phyloP scores from a whole-genome alignment of 2,888 invertebrate species.

The Synanthedon formicaeformis region DNA sequence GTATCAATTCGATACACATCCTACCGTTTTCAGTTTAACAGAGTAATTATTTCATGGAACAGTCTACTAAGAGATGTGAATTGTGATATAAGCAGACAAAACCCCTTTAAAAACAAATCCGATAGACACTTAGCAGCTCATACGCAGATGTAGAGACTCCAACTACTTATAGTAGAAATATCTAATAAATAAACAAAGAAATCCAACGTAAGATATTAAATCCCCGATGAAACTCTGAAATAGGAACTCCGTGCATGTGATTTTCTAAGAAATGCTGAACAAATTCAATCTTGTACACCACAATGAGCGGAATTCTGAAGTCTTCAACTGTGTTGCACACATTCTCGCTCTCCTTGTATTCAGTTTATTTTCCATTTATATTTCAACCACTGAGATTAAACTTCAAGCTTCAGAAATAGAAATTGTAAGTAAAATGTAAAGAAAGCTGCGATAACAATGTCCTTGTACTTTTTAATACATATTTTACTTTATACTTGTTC shows the following conservation, averaged over 20 bases:
- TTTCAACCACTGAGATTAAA: neutral
- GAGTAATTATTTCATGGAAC: no score
- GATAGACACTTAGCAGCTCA: no score
- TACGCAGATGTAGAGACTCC: no score
- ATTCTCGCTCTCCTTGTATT: neutral
- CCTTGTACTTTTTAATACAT: no score
- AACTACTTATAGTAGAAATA: no score
- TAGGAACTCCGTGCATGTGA: neutral
- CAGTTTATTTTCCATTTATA: neutral
- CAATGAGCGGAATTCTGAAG: slow-evolving; percentile 22
- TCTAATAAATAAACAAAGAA: neutral
- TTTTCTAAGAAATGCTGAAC: slow-evolving; percentile 20
- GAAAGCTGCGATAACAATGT: neutral
- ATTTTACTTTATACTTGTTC: no score
- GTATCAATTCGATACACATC: no score
- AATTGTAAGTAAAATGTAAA: neutral
- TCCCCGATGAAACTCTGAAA: no score
- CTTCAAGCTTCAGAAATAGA: neutral
- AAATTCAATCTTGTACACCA: slow-evolving; percentile 34
- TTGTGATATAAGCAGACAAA: no score
- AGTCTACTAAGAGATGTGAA: no score
- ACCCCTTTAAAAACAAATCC: no score
- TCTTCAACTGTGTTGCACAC: slow-evolving; percentile 25
- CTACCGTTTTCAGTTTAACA: no score
- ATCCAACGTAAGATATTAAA: neutral